A percentile compares a stretch with the other conserved stretches of the same genome.
These are phyloP conservation scores for Rousettus madagascariensis DNA, from an alignment of 2,797 vertebrate species.

Conservation along the genomic window DNA sequence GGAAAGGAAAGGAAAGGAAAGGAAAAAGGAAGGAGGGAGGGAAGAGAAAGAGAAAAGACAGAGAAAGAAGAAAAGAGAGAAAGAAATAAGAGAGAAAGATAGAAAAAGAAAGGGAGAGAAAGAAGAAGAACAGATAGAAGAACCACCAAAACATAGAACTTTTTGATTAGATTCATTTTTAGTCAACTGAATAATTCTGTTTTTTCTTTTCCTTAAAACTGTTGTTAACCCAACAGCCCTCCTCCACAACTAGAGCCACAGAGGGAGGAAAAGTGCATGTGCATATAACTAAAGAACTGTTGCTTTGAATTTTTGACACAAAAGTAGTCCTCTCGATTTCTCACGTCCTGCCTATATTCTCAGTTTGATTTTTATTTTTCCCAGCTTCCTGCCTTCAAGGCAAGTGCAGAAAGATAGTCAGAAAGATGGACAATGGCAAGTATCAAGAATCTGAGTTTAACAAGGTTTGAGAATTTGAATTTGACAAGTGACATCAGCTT, in stretches of 20 bases:
- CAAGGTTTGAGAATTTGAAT: conserved; percentile 51
- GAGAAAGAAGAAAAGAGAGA: too few relatives aligned
- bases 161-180: conserved; percentile 40
- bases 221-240: not conserved
- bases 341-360: not conserved
- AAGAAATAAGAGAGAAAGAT: too few relatives aligned
- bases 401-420: conserved; percentile 19
- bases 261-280: not conserved
- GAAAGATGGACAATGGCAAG: not conserved
- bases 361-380: conserved; percentile 63
- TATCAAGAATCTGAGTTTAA: conserved; percentile 25
- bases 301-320: not conserved
- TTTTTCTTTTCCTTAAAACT: conserved; percentile 58
- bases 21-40: not conserved
- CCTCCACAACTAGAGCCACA: conserved; percentile 50
- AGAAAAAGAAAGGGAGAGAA: too few relatives aligned
- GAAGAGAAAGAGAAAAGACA: not conserved
- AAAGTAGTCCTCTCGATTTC: conserved; percentile 36
- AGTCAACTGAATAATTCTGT: conserved; percentile 64
- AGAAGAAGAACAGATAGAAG: not conserved
- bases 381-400: conserved; percentile 70
- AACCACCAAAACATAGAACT: not conserved
- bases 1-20: not conserved
- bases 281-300: not conserved
- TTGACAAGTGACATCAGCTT: conserved; percentile 68